These are phyloP conservation scores for Phalacrocorax pelagicus DNA, from an alignment of 2,113 vertebrate genomes.

Conservation along the genomic window DNA sequence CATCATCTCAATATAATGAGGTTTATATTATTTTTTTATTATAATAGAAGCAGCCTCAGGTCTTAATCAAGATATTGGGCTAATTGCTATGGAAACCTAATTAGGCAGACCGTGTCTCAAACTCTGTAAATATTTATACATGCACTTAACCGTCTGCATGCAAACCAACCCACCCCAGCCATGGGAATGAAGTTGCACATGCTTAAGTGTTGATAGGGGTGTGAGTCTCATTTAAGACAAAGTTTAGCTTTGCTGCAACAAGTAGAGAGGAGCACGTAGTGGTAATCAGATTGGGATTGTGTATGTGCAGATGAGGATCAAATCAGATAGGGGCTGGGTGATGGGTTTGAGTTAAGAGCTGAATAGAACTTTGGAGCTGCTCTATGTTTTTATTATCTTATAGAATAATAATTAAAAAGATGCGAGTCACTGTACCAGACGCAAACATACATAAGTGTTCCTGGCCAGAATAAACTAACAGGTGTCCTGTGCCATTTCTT, in stretches of 20 bases:
- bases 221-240: background rate
- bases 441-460: background rate
- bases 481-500: background rate
- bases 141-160: background rate
- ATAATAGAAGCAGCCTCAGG: conserved; percentile 51
- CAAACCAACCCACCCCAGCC: conserved; percentile 26
- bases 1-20: conserved; percentile 49
- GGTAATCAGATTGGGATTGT: background rate
- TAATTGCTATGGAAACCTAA: conserved; percentile 66
- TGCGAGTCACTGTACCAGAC: background rate
- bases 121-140: conserved; percentile 63
- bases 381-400: background rate
- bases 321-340: background rate
- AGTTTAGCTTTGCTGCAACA: conserved; percentile 11
- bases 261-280: background rate
- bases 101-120: conserved; percentile 44
- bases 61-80: conserved; percentile 58
- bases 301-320: background rate
- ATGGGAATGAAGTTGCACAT: conserved; percentile 25
- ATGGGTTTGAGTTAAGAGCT: background rate
- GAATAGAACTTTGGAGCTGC: background rate
- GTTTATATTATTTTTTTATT: conserved; percentile 54
- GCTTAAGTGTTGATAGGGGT: background rate
- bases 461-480: background rate
- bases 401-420: background rate